phyloP scores from a whole-genome alignment of 2,888 invertebrate species.

The Norana najaformis region DNA sequence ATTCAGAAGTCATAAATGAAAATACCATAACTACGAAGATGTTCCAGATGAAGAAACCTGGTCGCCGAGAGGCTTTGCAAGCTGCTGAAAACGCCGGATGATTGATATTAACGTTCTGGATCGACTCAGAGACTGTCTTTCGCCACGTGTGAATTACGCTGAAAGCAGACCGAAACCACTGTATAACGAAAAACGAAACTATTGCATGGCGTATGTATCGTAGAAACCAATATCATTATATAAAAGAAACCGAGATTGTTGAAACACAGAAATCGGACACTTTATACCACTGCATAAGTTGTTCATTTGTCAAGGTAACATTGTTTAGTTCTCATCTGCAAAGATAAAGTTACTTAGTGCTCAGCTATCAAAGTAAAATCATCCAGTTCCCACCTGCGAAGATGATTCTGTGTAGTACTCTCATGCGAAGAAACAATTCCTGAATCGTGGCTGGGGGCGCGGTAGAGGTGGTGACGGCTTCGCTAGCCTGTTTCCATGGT shows the following conservation, averaged over 20 bases:
- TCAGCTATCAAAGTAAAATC: not conserved
- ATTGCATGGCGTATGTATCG: no score
- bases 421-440: not conserved
- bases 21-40: conserved; percentile 46
- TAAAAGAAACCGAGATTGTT: no score
- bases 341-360: not conserved
- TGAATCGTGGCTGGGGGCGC: no score
- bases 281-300: not conserved
- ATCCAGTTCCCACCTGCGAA: not conserved
- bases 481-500: no score
- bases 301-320: not conserved
- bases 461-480: no score
- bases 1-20: not conserved
- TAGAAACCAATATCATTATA: no score
- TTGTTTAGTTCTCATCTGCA: not conserved
- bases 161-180: not conserved
- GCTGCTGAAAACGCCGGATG: conserved; percentile 44
- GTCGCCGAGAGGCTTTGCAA: conserved; percentile 43
- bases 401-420: not conserved
- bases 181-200: not conserved
- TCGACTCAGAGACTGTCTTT: conserved; percentile 29
- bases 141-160: conserved; percentile 37
- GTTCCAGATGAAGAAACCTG: conserved; percentile 46
- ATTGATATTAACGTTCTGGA: conserved; percentile 40
- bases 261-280: no score